Evolutionary conservation across 2,888 invertebrate genomes (phyloP), one percentile per base, ranked within the genome.

Genomic region (Ochropleura leucogaster): DNA sequence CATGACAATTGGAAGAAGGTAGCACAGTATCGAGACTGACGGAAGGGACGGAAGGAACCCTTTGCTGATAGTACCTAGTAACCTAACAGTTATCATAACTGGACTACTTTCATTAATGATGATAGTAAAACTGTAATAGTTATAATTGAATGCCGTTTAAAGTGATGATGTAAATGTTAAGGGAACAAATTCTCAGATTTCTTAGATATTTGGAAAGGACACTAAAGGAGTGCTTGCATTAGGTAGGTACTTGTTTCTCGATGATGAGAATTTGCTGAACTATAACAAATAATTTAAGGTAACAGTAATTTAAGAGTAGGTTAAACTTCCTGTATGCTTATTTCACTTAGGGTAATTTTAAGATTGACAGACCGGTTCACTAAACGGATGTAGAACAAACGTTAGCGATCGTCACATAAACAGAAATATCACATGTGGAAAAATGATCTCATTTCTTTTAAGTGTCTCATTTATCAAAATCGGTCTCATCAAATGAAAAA

Each of bases 401-500:
- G 1, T 60, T 59, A 20, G 12, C 44, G 7, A 12, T 46, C n/a
- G n/a, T 18, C 42, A 74, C 63, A 42, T 49, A 51, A n/a, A 63
- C 10, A 73, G 64, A 65, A n/a, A 49, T 64, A 20, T 12, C 66
- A 70, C 40, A 20, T 44, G 12, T 10, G 57, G 9, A 18, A 72
- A 55, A 72, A 72, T 42, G 0, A 44, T 69, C 67, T 51, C 53
- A 64, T 67, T 66, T 63, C 42, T 64, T 51, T 57, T 47, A 72
- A 57, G 10, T 73, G 71, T 74, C 72, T 74, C 68, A 71, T 62
- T 72, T 67, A 68, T 44, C 18, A 14, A 4, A 20, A 75, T 68
- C 55, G 46, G n/a, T 30, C 44, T 70, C 40, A 51, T 68, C 63
- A 66, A 68, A 68, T 71, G 40, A 68, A 40, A 67, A 77, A 76